Base-by-base conservation (phyloP, 2,797 vertebrate species). In the Sebastes flavidus region DNA sequence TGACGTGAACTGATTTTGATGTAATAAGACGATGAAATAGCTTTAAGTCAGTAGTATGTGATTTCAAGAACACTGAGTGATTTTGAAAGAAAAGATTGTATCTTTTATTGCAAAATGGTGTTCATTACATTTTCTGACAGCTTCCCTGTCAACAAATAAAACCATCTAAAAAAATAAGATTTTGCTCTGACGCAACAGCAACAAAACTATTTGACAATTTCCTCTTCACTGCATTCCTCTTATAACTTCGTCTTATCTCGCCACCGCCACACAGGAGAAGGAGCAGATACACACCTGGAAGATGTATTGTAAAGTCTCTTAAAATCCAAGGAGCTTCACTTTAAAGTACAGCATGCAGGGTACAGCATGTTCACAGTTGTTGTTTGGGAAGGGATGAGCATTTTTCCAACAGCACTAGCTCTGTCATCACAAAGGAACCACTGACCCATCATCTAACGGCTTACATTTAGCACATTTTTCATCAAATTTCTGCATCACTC, bases 161-260 rank as follows among this genome's bases (percentile, higher is more conserved):
- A 82, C 71, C 22, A 63, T 67, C n/a, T 80, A 11, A 27, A 66
- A n/a, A 34, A 29, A 54, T 0, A 42, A 63, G 8, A 67, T 11
- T 52, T 29, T 30, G 7, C 38, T 54, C 30, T 79, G 72, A 68
- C 4, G 14, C 55, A 71, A 46, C 38, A 72, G 54, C 74, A 78
- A 69, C 25, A 2, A 60, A 66, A 80, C 27, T 58, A 78, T 85
- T 75, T 75, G 56, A 69, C 81, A 89, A 83, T 86, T 85, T 88
- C 88, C 88, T 81, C 63, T 49, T 46, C 12, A 4, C 46, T n/a
- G 2, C 72, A 76, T 88, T 88, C 72, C 70, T 16, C 13, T 54
- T 65, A 7, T 79, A 75, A 24, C 24, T 56, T 24, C 1, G 16
- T 63, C 14, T 75, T 66, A 71, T 86, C 72, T 65, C 32, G 1